These are phyloP conservation scores for Zootermopsis nevadensis DNA, from an alignment of 2,888 invertebrate species.

Conservation along the genomic window DNA sequence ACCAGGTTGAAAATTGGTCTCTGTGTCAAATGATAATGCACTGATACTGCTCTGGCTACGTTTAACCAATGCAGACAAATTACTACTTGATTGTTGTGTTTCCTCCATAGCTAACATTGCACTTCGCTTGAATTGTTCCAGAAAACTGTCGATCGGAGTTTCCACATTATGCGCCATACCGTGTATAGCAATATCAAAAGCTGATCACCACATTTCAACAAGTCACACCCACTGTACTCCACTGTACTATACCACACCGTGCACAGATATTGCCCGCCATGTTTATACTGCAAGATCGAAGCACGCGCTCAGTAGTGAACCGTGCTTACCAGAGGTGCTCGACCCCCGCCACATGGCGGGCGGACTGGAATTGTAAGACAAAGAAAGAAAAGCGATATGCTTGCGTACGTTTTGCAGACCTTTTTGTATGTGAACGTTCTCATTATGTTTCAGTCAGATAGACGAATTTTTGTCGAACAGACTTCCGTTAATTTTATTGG, in stretches of 20 bases:
- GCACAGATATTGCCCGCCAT: slow-evolving; percentile 5
- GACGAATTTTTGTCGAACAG: not conserved
- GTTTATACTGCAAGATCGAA: not conserved
- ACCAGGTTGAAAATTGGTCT: slow-evolving; percentile 45
- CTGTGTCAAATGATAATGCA: slow-evolving; percentile 48
- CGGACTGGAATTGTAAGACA: not conserved
- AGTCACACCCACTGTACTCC: not conserved
- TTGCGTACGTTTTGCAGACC: too few relatives aligned
- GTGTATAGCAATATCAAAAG: not conserved
- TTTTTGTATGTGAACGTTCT: too few relatives aligned
- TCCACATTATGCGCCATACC: slow-evolving; percentile 61
- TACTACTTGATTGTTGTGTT: slow-evolving; percentile 38
- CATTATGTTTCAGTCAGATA: too few relatives aligned
- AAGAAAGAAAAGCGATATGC: not conserved
- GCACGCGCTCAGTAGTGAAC: not conserved
- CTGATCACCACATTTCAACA: not conserved
- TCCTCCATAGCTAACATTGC: slow-evolving; percentile 82
- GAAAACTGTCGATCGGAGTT: slow-evolving; percentile 86
- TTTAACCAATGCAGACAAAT: slow-evolving; percentile 36
- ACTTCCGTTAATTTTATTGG: not conserved
- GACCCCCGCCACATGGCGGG: not conserved
- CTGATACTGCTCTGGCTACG: slow-evolving; percentile 50
- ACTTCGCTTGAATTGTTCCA: slow-evolving; percentile 84
- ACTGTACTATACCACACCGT: not conserved
- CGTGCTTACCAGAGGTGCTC: not conserved